Evolutionary conservation across 2,888 invertebrate species (phyloP).

Genomic region (Diloba caeruleocephala): DNA sequence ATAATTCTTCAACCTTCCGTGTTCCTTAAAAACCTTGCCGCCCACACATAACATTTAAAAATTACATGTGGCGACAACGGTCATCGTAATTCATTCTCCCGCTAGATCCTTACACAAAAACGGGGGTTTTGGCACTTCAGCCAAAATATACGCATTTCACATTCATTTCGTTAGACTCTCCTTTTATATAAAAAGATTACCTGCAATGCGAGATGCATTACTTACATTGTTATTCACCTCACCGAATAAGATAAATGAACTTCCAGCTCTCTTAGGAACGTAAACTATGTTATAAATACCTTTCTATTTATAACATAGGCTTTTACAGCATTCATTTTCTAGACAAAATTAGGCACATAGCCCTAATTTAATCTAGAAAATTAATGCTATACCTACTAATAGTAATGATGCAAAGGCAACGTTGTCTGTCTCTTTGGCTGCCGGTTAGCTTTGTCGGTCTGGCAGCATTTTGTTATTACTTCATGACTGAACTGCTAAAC

Average conservation of each 20-base stretch:
- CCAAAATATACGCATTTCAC: slow-evolving; percentile 42
- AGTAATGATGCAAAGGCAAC: too few relatives aligned
- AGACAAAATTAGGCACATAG: too few relatives aligned
- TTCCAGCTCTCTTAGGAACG: slow-evolving; percentile 4
- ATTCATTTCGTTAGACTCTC: slow-evolving; percentile 20
- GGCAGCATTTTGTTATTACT: too few relatives aligned
- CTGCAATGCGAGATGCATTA: slow-evolving; percentile 50
- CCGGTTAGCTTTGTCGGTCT: too few relatives aligned
- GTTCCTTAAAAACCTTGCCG: slow-evolving; percentile 24
- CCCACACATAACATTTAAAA: slow-evolving; percentile 45
- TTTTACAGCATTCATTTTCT: too few relatives aligned
- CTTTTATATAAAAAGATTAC: slow-evolving; percentile 39
- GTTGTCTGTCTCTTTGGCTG: too few relatives aligned
- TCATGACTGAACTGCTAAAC: too few relatives aligned
- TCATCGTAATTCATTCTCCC: slow-evolving; percentile 52
- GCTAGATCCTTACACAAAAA: slow-evolving; percentile 50
- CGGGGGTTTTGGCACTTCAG: slow-evolving; percentile 43
- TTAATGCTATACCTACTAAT: too few relatives aligned
- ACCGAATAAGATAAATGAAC: slow-evolving; percentile 40
- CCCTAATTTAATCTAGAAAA: too few relatives aligned
- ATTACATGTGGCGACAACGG: slow-evolving; percentile 51
- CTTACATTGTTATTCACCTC: slow-evolving; percentile 34
- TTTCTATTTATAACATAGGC: slow-evolving; percentile 8
- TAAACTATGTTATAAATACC: background rate
- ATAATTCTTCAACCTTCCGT: slow-evolving; percentile 6